phyloP scores from a whole-genome alignment of 2,113 vertebrate species.

The Clarias gariepinus region DNA sequence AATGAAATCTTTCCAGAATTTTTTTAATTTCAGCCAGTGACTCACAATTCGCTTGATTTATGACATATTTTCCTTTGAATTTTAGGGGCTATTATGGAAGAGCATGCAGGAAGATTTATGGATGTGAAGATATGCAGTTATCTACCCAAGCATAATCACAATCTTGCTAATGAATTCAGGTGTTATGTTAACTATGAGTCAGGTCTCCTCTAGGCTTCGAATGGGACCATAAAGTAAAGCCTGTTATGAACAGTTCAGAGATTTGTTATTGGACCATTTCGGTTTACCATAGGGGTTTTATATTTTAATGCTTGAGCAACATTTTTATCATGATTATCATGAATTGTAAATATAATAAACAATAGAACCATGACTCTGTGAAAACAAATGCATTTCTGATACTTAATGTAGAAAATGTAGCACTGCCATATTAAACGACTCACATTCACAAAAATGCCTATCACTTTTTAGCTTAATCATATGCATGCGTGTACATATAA shows the following conservation, averaged over 20 bases:
- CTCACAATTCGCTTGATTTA: not conserved
- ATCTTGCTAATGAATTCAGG: constrained; percentile 90
- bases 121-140: constrained; percentile 84
- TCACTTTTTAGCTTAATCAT: not conserved
- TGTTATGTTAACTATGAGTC: constrained; percentile 89
- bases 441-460: not conserved
- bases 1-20: not conserved
- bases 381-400: not conserved
- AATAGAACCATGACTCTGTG: not conserved
- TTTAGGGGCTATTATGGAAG: constrained; percentile 88
- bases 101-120: constrained; percentile 77
- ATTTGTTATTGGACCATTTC: not conserved
- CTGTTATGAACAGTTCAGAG: not conserved
- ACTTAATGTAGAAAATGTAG: not conserved
- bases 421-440: not conserved
- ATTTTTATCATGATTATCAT: not conserved
- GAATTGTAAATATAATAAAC: not conserved
- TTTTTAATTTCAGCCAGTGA: not conserved
- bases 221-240: not conserved
- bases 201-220: constrained; percentile 63
- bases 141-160: constrained; percentile 84
- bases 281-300: not conserved
- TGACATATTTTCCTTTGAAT: not conserved
- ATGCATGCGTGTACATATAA: not conserved
- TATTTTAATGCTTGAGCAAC: not conserved